Evolutionary conservation across 2,113 vertebrate species (phyloP).

Genomic region (Paramisgurnus dabryanus): DNA sequence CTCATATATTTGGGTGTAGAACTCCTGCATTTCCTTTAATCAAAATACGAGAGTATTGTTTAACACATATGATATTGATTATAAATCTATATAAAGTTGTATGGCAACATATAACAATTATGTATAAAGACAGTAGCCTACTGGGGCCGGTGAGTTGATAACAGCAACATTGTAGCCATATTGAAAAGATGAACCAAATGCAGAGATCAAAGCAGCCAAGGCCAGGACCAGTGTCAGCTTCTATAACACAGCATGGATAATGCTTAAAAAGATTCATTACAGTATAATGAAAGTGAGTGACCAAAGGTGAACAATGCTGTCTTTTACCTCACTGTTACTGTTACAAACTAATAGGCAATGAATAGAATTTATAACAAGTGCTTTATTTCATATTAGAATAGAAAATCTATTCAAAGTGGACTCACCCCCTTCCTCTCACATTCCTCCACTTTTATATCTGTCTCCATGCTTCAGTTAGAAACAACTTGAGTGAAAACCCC

Average conservation of each 20-base stretch:
- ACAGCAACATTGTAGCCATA: constrained; percentile 93
- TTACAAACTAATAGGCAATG: neutral
- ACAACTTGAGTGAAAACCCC: neutral
- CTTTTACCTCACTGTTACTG: too few species aligned
- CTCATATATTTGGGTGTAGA: constrained; percentile 82
- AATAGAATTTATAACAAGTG: neutral
- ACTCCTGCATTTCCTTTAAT: constrained; percentile 82
- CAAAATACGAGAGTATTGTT: neutral
- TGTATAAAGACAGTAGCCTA: constrained; percentile 50
- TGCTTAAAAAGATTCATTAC: too few species aligned
- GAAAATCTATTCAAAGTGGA: constrained; percentile 2
- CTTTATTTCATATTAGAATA: neutral
- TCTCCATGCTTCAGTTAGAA: constrained; percentile 52
- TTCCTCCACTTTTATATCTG: constrained; percentile 35
- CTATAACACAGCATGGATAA: constrained; percentile 65
- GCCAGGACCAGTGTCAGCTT: constrained; percentile 76
- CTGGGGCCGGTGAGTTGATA: constrained; percentile 85
- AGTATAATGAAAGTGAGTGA: neutral
- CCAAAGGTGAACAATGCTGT: neutral
- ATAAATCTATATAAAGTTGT: too few species aligned
- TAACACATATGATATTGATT: neutral
- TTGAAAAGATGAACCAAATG: constrained; percentile 96
- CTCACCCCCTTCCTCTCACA: constrained; percentile 70
- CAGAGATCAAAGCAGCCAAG: constrained; percentile 76
- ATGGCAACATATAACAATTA: neutral